Percentiles rank a stretch among this genome's conserved stretches.
These are phyloP conservation scores for Neodiprion lecontei DNA, from an alignment of 1,140 invertebrate genomes.

Conservation along the genomic window DNA sequence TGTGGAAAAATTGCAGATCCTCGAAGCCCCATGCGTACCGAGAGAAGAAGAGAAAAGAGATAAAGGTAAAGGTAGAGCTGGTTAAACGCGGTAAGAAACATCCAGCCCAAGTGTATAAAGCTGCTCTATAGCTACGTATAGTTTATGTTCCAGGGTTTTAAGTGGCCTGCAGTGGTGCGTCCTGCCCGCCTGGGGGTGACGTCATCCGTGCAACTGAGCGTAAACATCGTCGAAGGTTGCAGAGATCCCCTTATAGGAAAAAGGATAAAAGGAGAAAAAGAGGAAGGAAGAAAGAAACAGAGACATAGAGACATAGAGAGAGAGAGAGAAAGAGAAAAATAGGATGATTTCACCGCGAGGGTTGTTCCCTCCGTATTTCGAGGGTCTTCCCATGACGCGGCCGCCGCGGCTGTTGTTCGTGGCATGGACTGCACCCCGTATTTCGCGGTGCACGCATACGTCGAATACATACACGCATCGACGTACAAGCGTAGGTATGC, in stretches of 20 bases:
- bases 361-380: constrained; percentile 15
- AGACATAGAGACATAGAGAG: constrained; percentile 26
- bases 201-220: constrained; percentile 10
- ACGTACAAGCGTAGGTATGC: constrained; percentile 10
- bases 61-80: too few relatives aligned
- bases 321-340: constrained; percentile 42
- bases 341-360: constrained; percentile 42
- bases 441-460: too few relatives aligned
- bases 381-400: constrained; percentile 44
- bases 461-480: not conserved
- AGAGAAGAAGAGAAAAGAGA: not conserved
- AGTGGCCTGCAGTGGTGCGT: too few relatives aligned
- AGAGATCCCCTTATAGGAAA: constrained; percentile 10
- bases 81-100: too few relatives aligned
- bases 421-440: too few relatives aligned
- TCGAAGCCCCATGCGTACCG: not conserved
- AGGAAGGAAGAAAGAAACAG: constrained; percentile 3
- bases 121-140: too few relatives aligned
- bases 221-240: constrained; percentile 12
- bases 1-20: not conserved
- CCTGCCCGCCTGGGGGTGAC: too few relatives aligned
- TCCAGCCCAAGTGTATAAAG: too few relatives aligned
- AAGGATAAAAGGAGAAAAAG: constrained; percentile 13
- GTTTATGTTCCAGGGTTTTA: too few relatives aligned
- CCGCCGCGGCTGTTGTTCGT: constrained; percentile 19